Percentiles rank a stretch among this genome's conserved stretches.
Evolutionary conservation across 1,140 invertebrate species (phyloP).

Genomic region (Tetramorium simillimum): DNA sequence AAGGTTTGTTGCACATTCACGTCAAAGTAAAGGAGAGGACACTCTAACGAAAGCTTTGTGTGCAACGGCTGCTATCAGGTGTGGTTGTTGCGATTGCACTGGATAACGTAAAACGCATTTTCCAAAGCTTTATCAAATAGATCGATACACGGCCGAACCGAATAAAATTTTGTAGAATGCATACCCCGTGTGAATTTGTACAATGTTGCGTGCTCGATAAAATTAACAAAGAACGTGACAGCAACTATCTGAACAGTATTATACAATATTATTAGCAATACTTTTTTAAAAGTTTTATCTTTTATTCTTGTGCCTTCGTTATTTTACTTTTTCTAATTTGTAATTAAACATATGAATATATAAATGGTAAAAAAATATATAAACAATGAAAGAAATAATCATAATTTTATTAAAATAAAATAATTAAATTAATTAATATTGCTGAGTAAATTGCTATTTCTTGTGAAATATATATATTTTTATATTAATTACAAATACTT

Average conservation of each 20-base stretch:
- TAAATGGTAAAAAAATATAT: not conserved
- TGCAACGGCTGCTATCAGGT: conserved; percentile 1
- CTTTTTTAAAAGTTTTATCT: not conserved
- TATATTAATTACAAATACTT: not conserved
- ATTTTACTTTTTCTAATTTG: not conserved
- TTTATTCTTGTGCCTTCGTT: not conserved
- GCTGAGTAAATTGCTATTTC: not conserved
- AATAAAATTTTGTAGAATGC: not conserved
- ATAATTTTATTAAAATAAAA: not conserved
- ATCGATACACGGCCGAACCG: not conserved
- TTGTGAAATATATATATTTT: not conserved
- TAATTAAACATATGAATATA: not conserved
- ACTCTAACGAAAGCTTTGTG: conserved; percentile 23
- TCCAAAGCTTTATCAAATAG: not conserved
- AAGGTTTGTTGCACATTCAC: conserved; percentile 49
- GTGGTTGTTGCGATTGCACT: conserved; percentile 17
- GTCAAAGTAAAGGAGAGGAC: conserved; percentile 38
- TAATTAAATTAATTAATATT: not conserved
- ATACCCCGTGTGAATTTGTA: not conserved
- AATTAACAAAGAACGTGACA: not conserved
- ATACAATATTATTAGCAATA: not conserved
- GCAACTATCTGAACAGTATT: not conserved
- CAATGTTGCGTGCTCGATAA: not conserved
- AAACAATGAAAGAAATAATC: not conserved
- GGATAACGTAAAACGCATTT: conserved; percentile 18